A percentile compares a stretch with the other conserved stretches of the same genome.
These are phyloP conservation scores for Labrus mixtus DNA, from an alignment of 2,113 vertebrate species.

Conservation along the genomic window DNA sequence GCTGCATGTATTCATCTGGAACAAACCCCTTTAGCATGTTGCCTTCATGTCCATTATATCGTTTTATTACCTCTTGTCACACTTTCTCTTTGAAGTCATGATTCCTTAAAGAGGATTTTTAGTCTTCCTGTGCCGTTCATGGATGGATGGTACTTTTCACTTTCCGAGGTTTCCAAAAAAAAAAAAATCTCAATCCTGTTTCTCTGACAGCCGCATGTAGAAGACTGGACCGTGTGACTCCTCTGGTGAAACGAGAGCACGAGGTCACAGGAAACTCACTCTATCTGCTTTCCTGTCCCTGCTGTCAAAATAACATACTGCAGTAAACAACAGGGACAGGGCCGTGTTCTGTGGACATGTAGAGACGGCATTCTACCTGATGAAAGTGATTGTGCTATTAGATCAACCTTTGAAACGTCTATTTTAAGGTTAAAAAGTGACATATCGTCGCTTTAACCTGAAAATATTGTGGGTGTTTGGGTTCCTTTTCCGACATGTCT, in stretches of 20 bases:
- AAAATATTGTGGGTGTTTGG: background rate
- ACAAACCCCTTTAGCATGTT: too few species aligned
- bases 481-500: background rate
- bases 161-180: conserved; percentile 53
- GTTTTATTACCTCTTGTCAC: conserved; percentile 33
- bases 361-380: too few species aligned
- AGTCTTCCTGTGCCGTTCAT: conserved; percentile 9
- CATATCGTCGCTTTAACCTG: too few species aligned
- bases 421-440: too few species aligned
- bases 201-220: conserved; percentile 43
- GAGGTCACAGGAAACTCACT: conserved; percentile 44
- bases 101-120: conserved; percentile 32
- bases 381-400: too few species aligned
- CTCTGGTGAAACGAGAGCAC: background rate
- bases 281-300: background rate
- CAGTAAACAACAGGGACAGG: too few species aligned
- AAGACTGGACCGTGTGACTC: background rate
- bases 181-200: conserved; percentile 54
- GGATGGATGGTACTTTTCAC: conserved; percentile 34
- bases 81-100: conserved; percentile 20
- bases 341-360: too few species aligned
- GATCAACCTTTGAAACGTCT: too few species aligned
- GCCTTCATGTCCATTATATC: too few species aligned
- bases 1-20: too few species aligned
- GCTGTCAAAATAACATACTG: too few species aligned